A percentile compares a stretch with the other conserved stretches of the same genome.
These are phyloP conservation scores for Polia nebulosa DNA, from an alignment of 2,888 invertebrate species.

Conservation along the genomic window DNA sequence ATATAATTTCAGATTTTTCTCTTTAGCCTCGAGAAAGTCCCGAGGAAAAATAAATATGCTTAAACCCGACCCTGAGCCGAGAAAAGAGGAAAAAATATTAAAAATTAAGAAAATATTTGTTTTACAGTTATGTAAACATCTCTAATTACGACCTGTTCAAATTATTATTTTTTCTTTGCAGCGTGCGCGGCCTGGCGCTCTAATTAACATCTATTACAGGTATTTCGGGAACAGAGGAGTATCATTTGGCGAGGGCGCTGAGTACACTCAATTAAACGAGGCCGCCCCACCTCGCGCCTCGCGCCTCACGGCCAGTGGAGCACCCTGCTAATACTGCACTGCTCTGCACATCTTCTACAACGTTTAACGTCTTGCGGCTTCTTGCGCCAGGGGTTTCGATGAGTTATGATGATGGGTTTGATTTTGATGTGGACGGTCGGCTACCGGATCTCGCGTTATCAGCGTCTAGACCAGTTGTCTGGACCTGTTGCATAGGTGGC, in stretches of 20 bases:
- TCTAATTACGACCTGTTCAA: conserved; percentile 91
- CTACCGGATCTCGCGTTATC: conserved; percentile 43
- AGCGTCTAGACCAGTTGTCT: conserved; percentile 60
- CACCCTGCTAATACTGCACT: conserved; percentile 53
- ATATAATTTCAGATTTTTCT: conserved; percentile 87
- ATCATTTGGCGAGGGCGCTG: conserved; percentile 89
- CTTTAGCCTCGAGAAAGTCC: conserved; percentile 82
- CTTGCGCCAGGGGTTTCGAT: not conserved
- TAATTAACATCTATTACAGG: conserved; percentile 91
- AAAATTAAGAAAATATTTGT: conserved; percentile 91
- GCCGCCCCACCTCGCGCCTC: conserved; percentile 69
- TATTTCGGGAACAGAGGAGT: conserved; percentile 88
- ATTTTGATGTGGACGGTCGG: conserved; percentile 24
- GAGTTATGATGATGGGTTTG: conserved; percentile 18
- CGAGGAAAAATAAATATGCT: conserved; percentile 88
- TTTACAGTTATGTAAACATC: conserved; percentile 90
- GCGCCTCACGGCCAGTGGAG: conserved; percentile 49
- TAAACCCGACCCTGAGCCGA: conserved; percentile 86
- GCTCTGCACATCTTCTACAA: conserved; percentile 27
- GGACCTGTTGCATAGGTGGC: conserved; percentile 64
- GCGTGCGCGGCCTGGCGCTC: conserved; percentile 82
- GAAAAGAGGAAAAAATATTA: conserved; percentile 86
- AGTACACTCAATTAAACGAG: conserved; percentile 90
- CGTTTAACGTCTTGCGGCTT: conserved; percentile 7
- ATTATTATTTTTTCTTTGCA: conserved; percentile 89